Base-by-base conservation (phyloP, 1,140 invertebrate genomes). In the Drosophila sucinea region DNA sequence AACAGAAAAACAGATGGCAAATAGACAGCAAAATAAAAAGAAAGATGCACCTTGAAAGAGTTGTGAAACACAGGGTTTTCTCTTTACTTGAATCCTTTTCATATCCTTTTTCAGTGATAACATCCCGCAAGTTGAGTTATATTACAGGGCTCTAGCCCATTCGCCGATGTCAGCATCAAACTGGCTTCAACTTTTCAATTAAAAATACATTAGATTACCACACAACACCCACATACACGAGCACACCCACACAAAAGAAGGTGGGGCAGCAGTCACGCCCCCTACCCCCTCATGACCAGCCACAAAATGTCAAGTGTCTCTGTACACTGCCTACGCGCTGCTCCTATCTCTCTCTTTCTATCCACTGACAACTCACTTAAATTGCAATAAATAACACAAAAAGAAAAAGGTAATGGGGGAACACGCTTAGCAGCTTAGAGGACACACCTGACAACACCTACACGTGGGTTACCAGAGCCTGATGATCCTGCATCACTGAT, bases 321-420 rank as follows among this genome's bases (percentile, higher is more conserved):
- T 62, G 10, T 33, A 25, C 58, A 29, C 47, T 35, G 44, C 27
- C 38, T 61, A 32, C 44, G 2, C 17, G 29, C 35, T 23, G 35
- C 51, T 60, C 29, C 7, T n/a, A 30, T 29, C 55, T 4, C 56
- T 35, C 63, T 68, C 55, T 32, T 51, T 64, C 32, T 38, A 35
- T 61, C 57, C 71, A 41, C 64, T 84, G 84, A 89, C 84, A 87
- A 87, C 84, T 87, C 84, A 87, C 84, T 87, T 87, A 87, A 87
- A 87, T 76, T 76, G 80, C 84, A 78, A 87, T 87, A 87, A 87
- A 87, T 87, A 87, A 89, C 67, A 83, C 44, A 69, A 67, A 61
- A 63, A 70, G 38, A 32, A 54, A 81, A 72, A 66, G 73, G 67
- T 67, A 72, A 60, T 77, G 47, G 57, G 40, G 56, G 17, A 17